Conservation (phyloP, 2,888 invertebrate species). For the Diachrysia chrysitis region DNA sequence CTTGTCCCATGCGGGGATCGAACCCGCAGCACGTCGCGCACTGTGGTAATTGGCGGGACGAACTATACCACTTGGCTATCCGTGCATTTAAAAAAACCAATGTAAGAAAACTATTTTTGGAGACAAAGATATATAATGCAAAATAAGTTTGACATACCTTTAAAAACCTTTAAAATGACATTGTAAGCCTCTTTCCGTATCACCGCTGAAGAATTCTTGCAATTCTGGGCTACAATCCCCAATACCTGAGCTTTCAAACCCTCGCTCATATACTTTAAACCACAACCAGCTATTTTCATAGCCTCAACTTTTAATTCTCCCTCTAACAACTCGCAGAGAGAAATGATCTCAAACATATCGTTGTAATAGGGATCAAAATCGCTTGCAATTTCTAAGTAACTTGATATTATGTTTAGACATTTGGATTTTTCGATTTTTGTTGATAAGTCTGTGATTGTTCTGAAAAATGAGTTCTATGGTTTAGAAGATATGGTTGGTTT, state of each 20-base stretch:
- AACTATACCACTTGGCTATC: too few species aligned
- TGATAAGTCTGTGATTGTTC: constrained; percentile 46
- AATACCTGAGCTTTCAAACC: constrained; percentile 27
- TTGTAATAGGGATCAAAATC: constrained; percentile 31
- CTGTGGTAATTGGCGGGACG: too few species aligned
- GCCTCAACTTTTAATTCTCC: constrained; percentile 39
- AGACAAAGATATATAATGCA: too few species aligned
- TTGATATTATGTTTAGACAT: constrained; percentile 70
- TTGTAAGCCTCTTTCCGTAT: constrained; percentile 41
- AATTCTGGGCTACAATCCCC: constrained; percentile 19
- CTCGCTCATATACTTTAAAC: constrained; percentile 34
- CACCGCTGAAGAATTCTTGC: constrained; percentile 22
- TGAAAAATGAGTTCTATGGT: constrained; percentile 28
- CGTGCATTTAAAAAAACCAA: too few species aligned
- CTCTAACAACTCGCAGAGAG: constrained; percentile 41
- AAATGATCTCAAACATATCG: constrained; percentile 61
- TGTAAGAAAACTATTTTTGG: too few species aligned
- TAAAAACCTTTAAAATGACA: constrained; percentile 44
- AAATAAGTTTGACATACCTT: too few species aligned
- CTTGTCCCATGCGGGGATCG: too few species aligned
- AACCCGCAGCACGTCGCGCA: too few species aligned
- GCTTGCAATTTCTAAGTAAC: constrained; percentile 54
- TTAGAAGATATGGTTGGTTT: neutral
- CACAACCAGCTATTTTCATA: constrained; percentile 41
- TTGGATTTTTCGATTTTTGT: constrained; percentile 66